Conservation (phyloP, 2,113 vertebrate species). For the Cyprinodon tularosa region DNA sequence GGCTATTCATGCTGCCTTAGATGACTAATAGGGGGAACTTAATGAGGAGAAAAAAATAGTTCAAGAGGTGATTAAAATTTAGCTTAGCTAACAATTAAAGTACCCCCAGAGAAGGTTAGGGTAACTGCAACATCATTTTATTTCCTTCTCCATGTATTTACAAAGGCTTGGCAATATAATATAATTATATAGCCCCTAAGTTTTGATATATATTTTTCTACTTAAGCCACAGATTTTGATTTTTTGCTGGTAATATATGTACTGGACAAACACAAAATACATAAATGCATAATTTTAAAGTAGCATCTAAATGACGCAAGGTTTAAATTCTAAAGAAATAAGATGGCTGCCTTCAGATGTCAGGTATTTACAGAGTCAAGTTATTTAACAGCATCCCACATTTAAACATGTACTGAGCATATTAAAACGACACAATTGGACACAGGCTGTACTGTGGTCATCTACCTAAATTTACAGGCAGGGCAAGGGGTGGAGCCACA, state of each 20-base stretch:
- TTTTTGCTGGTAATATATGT: background rate
- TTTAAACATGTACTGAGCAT: no score
- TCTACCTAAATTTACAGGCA: no score
- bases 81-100: conserved; percentile 52
- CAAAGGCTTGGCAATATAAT: background rate
- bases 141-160: background rate
- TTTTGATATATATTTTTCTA: background rate
- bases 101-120: conserved; percentile 31
- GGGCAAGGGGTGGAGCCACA: no score
- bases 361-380: no score
- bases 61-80: conserved; percentile 68
- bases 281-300: no score
- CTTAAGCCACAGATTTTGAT: background rate
- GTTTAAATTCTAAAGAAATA: no score
- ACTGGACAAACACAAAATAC: no score
- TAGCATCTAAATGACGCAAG: no score
- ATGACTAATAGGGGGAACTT: conserved; percentile 38
- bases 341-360: no score
- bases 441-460: no score
- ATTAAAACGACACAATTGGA: no score
- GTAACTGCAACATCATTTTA: conserved; percentile 3
- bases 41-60: conserved; percentile 54
- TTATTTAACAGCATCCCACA: no score
- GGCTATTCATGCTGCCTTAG: conserved; percentile 51
- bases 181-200: background rate